Conservation (phyloP, 1,140 invertebrate genomes). For the Drosophila paulistorum region DNA sequence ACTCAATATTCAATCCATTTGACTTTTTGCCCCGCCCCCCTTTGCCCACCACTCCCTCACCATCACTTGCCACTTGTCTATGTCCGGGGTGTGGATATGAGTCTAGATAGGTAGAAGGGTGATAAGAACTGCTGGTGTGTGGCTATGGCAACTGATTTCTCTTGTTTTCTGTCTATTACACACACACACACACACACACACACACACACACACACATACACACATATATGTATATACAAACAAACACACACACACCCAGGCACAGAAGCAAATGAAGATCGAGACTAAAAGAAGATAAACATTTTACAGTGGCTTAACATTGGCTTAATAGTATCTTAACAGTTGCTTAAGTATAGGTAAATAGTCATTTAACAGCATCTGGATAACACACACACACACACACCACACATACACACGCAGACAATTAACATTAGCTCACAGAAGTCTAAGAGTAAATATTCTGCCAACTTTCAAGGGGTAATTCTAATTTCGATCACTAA, state of each 20-base stretch:
- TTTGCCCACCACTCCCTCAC: neutral
- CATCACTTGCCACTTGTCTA: neutral
- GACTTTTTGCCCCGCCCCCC: slow-evolving; percentile 62
- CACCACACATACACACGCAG: neutral
- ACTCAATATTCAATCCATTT: slow-evolving; percentile 81
- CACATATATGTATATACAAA: too few species aligned
- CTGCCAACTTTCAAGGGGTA: neutral
- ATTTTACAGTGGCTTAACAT: neutral
- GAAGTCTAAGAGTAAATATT: too few species aligned
- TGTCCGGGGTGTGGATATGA: neutral
- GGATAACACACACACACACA: neutral
- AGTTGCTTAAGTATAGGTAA: too few species aligned
- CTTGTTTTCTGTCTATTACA: neutral
- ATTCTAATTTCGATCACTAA: neutral
- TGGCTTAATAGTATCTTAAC: neutral
- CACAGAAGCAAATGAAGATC: neutral
- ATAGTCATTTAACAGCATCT: neutral
- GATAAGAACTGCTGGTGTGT: slow-evolving; percentile 1
- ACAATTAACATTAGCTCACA: too few species aligned
- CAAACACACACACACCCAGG: too few species aligned
- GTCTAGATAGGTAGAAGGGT: slow-evolving; percentile 1
- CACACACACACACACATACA: too few species aligned
- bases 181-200: too few species aligned
- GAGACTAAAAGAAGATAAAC: neutral
- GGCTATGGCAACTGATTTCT: slow-evolving; percentile 28